A percentile compares a stretch with the other conserved stretches of the same genome.
Evolutionary conservation across 2,797 vertebrate genomes (phyloP).

Genomic region (Octomys mimax): DNA sequence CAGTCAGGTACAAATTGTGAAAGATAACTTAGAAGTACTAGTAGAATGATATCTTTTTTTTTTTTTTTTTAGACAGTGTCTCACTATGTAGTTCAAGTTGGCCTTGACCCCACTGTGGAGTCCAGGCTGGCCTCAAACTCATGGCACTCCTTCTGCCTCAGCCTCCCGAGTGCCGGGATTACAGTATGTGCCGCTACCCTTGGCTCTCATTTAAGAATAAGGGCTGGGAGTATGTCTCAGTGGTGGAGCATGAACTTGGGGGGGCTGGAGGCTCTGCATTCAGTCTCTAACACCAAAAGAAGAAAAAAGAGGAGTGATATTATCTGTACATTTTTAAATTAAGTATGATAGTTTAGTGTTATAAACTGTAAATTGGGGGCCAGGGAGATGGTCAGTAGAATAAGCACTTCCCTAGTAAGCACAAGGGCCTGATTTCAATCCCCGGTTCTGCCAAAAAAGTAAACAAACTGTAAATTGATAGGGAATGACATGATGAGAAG

Average conservation of each 20-base stretch:
- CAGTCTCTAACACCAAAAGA: neutral
- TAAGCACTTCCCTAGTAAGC: no score
- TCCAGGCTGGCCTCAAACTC: no score
- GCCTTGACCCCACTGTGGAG: no score
- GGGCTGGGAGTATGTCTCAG: neutral
- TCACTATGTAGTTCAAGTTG: no score
- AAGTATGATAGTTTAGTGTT: neutral
- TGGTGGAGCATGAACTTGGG: neutral
- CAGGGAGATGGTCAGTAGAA: no score
- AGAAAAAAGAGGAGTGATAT: neutral
- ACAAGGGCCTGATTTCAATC: no score
- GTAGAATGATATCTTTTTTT: neutral
- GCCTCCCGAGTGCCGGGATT: no score
- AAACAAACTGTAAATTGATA: constrained; percentile 14
- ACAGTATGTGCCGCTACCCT: no score
- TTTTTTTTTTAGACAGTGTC: no score
- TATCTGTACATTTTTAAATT: constrained; percentile 1
- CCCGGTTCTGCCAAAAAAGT: no score
- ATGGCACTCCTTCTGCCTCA: no score
- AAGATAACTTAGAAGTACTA: constrained; percentile 50
- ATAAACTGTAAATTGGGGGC: neutral
- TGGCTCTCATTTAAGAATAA: neutral
- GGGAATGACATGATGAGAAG: neutral
- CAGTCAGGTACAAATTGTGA: constrained; percentile 19
- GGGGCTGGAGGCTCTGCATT: neutral